Evolutionary conservation across 2,797 vertebrate genomes (phyloP).

Genomic region (Falco peregrinus): DNA sequence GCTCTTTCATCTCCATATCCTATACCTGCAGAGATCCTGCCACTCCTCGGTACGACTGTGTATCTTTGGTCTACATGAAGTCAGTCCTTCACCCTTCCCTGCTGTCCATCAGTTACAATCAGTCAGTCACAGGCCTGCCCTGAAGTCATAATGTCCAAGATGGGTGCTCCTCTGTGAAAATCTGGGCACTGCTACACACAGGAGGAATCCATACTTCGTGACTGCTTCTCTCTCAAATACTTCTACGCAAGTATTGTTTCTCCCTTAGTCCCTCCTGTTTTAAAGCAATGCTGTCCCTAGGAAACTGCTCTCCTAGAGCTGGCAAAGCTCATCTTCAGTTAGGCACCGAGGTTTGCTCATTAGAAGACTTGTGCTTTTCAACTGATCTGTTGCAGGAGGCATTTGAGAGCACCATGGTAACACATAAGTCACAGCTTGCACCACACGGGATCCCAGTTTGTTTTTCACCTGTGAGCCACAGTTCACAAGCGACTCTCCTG

Average conservation of each 20-base stretch:
- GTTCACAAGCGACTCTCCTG: background rate
- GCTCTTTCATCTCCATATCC: background rate
- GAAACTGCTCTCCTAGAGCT: background rate
- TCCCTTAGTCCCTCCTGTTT: background rate
- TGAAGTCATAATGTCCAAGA: background rate
- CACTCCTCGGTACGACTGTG: background rate
- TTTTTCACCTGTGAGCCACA: constrained; percentile 5
- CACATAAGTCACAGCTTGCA: background rate
- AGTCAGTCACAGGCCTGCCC: background rate
- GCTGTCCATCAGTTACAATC: background rate
- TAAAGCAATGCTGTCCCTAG: background rate
- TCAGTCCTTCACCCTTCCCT: background rate
- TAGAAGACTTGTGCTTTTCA: background rate
- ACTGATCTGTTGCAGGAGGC: background rate
- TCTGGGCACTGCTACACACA: background rate
- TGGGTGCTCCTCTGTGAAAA: background rate
- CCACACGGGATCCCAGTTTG: background rate
- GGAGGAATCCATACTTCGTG: accelerated
- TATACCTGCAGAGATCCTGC: background rate
- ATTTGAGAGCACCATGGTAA: background rate
- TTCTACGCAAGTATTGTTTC: background rate
- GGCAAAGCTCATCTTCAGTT: background rate
- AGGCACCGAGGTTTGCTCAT: background rate
- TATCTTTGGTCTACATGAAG: background rate
- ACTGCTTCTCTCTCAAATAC: background rate